Conservation (phyloP, 1,140 invertebrate genomes). For the Neodiprion fabricii region DNA sequence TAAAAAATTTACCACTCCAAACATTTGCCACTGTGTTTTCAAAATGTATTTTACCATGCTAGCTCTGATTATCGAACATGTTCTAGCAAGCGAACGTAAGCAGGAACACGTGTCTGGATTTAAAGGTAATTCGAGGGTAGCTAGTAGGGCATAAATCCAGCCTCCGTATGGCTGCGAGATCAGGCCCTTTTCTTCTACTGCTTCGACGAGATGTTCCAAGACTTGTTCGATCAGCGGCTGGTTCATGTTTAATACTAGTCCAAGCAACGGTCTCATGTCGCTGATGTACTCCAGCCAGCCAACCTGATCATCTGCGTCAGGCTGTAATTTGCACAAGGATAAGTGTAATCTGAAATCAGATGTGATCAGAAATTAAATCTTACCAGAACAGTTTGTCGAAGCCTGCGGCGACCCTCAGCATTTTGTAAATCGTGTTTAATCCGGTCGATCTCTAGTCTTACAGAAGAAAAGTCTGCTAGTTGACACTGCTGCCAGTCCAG, state of each 20-base stretch:
- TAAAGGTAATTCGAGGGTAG: constrained; percentile 66
- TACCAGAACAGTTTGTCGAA: constrained; percentile 39
- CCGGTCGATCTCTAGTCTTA: constrained; percentile 55
- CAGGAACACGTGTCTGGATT: constrained; percentile 66
- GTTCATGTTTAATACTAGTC: constrained; percentile 59
- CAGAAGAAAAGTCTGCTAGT: constrained; percentile 61
- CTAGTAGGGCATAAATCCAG: constrained; percentile 68
- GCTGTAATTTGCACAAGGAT: constrained; percentile 41
- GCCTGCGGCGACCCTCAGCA: constrained; percentile 32
- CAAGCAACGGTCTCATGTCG: constrained; percentile 41
- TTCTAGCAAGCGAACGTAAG: constrained; percentile 62
- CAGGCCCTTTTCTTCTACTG: constrained; percentile 52
- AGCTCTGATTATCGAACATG: constrained; percentile 62
- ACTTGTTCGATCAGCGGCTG: constrained; percentile 61
- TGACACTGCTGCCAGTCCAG: constrained; percentile 63
- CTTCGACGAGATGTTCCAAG: constrained; percentile 63
- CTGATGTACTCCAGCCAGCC: constrained; percentile 44
- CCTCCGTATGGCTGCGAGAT: constrained; percentile 52
- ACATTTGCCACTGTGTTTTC: neutral
- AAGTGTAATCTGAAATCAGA: constrained; percentile 14
- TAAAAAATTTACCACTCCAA: neutral
- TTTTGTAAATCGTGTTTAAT: constrained; percentile 43
- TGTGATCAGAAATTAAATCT: neutral
- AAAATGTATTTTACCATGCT: constrained; percentile 54
- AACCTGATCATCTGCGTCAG: constrained; percentile 41